phyloP scores from a whole-genome alignment of 2,113 vertebrate species.

The Limnothrissa miodon region DNA sequence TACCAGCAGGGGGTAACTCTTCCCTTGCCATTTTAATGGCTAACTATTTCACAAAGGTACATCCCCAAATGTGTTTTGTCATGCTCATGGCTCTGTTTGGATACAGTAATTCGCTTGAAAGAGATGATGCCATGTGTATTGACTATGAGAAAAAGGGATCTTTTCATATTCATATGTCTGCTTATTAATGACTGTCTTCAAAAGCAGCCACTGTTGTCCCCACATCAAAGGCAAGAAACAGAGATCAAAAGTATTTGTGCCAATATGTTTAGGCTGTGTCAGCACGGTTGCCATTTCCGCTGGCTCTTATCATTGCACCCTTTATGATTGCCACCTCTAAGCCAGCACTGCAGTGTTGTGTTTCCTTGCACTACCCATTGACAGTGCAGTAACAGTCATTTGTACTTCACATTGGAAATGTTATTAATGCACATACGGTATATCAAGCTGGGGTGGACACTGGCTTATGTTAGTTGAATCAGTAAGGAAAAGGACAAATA shows the following conservation, averaged over 20 bases:
- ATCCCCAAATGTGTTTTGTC: not conserved
- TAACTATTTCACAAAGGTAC: constrained; percentile 8
- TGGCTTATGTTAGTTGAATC: not conserved
- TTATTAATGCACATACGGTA: not conserved
- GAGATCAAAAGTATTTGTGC: not conserved
- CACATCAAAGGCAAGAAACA: not conserved
- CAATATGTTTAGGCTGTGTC: not conserved
- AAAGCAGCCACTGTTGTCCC: constrained; percentile 1
- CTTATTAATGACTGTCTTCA: not conserved
- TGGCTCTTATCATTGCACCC: not conserved
- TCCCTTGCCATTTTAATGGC: not conserved
- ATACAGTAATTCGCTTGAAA: not conserved
- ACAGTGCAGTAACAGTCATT: not conserved
- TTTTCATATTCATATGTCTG: not conserved
- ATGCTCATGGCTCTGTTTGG: not conserved
- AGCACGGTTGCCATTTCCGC: not conserved
- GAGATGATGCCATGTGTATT: not conserved
- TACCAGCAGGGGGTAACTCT: not conserved
- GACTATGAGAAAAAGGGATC: not conserved
- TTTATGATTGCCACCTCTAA: not conserved
- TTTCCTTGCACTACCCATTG: not conserved
- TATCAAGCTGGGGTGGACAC: not conserved
- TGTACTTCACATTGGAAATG: not conserved
- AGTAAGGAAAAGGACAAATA: too few species aligned
- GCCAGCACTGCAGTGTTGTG: not conserved